phyloP scores from a whole-genome alignment of 2,113 vertebrate species.

The Xenus cinereus region DNA sequence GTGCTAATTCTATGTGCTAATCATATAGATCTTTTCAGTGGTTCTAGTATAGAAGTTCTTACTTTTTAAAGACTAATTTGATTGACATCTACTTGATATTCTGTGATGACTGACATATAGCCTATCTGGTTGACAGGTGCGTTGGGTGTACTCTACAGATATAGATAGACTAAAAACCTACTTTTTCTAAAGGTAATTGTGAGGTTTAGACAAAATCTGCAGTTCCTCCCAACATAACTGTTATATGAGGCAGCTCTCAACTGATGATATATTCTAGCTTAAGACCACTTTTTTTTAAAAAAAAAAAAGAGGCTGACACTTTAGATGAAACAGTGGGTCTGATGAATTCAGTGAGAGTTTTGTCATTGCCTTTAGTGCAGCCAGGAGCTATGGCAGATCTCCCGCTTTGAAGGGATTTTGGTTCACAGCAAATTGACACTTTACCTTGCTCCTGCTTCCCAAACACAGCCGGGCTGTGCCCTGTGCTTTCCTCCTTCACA shows the following conservation, averaged over 20 bases:
- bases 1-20: not conserved
- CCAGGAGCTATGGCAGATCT: not conserved
- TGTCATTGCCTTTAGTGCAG: not conserved
- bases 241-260: not conserved
- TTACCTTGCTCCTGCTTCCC: not conserved
- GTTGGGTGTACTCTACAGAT: constrained; percentile 5
- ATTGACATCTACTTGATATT: constrained; percentile 26
- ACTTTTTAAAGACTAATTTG: constrained; percentile 12
- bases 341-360: not conserved
- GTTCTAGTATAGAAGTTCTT: not conserved
- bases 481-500: not conserved
- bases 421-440: not conserved
- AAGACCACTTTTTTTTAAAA: not conserved
- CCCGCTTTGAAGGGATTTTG: not conserved
- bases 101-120: not conserved
- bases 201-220: constrained; percentile 13
- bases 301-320: not conserved
- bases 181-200: constrained; percentile 29
- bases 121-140: not conserved
- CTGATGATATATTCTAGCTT: not conserved
- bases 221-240: not conserved
- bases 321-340: not conserved
- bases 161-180: not conserved
- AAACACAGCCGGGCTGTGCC: not conserved
- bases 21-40: not conserved